Evolutionary conservation across 2,113 vertebrate genomes (phyloP).

Genomic region (Actenoides hombroni): DNA sequence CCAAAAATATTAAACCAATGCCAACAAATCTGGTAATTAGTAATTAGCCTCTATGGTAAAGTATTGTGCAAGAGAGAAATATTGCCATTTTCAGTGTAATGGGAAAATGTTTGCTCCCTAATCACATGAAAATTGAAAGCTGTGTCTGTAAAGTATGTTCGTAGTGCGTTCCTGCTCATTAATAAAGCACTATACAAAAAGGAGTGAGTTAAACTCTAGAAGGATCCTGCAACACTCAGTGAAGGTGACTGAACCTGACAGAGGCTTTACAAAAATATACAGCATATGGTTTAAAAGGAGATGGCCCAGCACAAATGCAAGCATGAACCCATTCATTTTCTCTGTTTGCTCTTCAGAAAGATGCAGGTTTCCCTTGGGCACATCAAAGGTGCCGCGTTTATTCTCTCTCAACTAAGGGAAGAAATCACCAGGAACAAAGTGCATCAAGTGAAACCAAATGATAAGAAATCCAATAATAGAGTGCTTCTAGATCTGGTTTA

Average conservation of each 20-base stretch:
- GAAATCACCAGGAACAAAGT: constrained; percentile 43
- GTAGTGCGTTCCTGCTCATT: background rate
- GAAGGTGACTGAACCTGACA: constrained; percentile 58
- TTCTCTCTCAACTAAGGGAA: background rate
- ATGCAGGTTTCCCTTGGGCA: constrained; percentile 37
- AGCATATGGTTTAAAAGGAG: constrained; percentile 55
- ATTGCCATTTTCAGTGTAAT: constrained; percentile 20
- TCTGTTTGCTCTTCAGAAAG: constrained; percentile 32
- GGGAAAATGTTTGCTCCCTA: background rate
- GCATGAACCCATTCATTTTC: constrained; percentile 61
- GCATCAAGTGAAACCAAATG: constrained; percentile 32
- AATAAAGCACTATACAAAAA: background rate
- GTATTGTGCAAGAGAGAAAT: constrained; percentile 24
- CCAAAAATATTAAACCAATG: constrained; percentile 27
- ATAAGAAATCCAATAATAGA: background rate
- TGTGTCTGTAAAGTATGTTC: background rate
- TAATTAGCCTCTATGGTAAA: constrained; percentile 11
- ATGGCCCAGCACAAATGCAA: constrained; percentile 38
- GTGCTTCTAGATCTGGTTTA: constrained; percentile 18
- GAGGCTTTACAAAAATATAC: constrained; percentile 40
- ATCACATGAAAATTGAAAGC: constrained; percentile 47
- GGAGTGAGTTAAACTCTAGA: background rate
- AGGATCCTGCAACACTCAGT: constrained; percentile 28
- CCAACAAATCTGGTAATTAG: constrained; percentile 34
- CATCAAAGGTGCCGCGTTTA: constrained; percentile 31